These are phyloP conservation scores for Dallia pectoralis DNA, from an alignment of 2,797 vertebrate genomes.

Conservation along the genomic window DNA sequence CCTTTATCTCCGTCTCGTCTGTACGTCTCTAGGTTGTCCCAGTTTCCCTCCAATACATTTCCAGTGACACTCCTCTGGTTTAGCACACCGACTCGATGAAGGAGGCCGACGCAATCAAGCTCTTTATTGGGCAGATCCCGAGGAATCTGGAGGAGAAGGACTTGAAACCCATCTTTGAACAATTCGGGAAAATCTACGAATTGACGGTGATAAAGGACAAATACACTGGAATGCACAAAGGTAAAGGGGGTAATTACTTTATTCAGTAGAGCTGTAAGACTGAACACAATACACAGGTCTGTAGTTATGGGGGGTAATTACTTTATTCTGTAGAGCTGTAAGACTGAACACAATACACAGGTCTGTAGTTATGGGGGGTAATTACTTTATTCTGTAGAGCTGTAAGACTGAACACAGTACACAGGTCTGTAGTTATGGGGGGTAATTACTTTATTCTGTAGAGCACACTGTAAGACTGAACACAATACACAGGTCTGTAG, in stretches of 20 bases:
- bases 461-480: background rate
- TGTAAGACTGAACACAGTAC: background rate
- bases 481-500: background rate
- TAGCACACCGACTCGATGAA: constrained; percentile 71
- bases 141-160: constrained; percentile 83
- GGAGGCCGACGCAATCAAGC: constrained; percentile 83
- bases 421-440: background rate
- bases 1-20: constrained; percentile 1
- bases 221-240: constrained; percentile 84
- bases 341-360: background rate
- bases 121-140: constrained; percentile 82
- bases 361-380: background rate
- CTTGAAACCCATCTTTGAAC: constrained; percentile 81
- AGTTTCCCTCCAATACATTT: constrained; percentile 58
- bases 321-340: background rate
- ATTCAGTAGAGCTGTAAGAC: background rate
- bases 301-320: no score
- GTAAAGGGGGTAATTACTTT: constrained; percentile 51
- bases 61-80: constrained; percentile 37
- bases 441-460: background rate
- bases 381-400: background rate
- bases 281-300: background rate
- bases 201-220: constrained; percentile 83
- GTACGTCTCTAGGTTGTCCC: constrained; percentile 55
- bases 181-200: constrained; percentile 83